Conservation (phyloP, 2,888 invertebrate species). For the Unio delphinus region DNA sequence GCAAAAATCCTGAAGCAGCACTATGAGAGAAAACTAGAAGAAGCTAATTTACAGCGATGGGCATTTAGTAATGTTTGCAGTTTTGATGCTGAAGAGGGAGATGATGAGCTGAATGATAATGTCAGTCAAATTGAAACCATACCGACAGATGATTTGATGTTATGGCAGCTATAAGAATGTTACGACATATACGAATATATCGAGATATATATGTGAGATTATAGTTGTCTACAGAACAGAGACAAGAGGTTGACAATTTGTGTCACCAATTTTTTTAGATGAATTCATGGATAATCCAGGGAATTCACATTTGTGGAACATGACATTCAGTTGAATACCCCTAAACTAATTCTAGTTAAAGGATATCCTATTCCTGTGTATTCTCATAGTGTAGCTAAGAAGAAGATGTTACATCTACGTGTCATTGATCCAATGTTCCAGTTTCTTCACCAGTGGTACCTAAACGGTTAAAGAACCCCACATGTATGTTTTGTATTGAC, state of each 20-base stretch:
- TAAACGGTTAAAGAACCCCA: slow-evolving; percentile 2
- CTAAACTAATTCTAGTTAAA: slow-evolving; percentile 3
- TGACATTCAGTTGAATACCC: slow-evolving; percentile 8
- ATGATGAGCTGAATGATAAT: too few species aligned
- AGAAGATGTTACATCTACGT: slow-evolving; percentile 13
- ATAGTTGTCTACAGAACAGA: too few species aligned
- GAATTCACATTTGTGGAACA: neutral
- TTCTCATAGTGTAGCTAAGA: slow-evolving; percentile 4
- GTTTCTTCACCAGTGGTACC: neutral
- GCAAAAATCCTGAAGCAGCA: slow-evolving; percentile 23
- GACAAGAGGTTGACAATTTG: too few species aligned
- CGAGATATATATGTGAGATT: too few species aligned
- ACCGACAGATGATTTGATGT: too few species aligned
- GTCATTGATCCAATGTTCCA: slow-evolving; percentile 11
- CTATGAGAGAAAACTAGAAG: slow-evolving; percentile 5
- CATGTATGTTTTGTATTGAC: slow-evolving; percentile 6
- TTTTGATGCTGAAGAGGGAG: too few species aligned
- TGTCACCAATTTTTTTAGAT: too few species aligned
- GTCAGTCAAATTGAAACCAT: too few species aligned
- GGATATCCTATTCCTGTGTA: slow-evolving; percentile 5
- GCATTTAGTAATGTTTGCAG: too few species aligned
- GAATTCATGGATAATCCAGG: slow-evolving; percentile 4
- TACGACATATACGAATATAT: too few species aligned
- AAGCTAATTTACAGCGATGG: neutral
- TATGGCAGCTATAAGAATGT: too few species aligned